Percentiles rank a stretch among this genome's conserved stretches.
Evolutionary conservation across 2,797 vertebrate genomes (phyloP).

Genomic region (Peromyscus attwateri): DNA sequence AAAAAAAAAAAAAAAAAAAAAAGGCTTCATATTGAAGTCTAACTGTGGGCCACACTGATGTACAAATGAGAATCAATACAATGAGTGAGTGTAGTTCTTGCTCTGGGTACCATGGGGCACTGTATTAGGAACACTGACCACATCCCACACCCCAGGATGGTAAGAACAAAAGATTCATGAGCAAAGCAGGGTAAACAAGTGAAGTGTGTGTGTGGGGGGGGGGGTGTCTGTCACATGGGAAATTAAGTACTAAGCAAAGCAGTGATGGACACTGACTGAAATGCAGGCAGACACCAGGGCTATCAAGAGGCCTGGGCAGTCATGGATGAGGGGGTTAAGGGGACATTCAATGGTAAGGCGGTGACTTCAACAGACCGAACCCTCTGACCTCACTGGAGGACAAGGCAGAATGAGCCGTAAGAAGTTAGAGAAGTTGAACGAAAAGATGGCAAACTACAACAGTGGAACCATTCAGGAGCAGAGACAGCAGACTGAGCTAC

Average conservation of each 20-base stretch:
- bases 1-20: too few species aligned
- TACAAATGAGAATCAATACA: not conserved
- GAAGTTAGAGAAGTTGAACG: not conserved
- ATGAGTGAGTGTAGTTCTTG: not conserved
- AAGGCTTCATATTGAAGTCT: not conserved
- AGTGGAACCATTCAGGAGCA: not conserved
- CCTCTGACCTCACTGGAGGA: not conserved
- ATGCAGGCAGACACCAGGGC: not conserved
- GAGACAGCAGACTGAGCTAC: not conserved
- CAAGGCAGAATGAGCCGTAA: not conserved
- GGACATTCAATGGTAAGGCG: not conserved
- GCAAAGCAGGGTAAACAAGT: not conserved
- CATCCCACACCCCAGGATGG: not conserved
- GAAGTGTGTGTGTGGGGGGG: fast-evolving
- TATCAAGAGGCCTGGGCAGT: not conserved
- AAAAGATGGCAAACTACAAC: not conserved
- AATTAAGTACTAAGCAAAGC: not conserved
- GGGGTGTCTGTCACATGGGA: not conserved
- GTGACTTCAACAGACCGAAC: not conserved
- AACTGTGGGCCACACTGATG: not conserved
- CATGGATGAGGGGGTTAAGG: not conserved
- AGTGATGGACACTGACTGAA: not conserved
- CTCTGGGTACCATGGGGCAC: not conserved
- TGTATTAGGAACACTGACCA: not conserved
- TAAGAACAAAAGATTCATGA: not conserved